A percentile compares a stretch with the other conserved stretches of the same genome.
Evolutionary conservation across 2,888 invertebrate genomes (phyloP).

Genomic region (Dimorphilus gyrociliatus): DNA sequence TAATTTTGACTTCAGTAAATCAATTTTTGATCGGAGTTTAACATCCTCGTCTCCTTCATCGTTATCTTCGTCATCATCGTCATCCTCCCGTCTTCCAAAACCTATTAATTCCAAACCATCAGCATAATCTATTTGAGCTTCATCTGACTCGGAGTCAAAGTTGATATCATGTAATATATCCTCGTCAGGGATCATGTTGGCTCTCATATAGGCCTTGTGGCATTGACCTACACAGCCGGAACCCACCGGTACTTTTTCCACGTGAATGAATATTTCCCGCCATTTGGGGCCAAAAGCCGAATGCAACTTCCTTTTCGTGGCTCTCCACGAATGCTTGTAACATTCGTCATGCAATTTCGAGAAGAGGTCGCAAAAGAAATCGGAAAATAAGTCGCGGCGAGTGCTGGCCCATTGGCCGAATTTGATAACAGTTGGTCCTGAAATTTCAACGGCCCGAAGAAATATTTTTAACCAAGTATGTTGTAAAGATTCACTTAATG

Average conservation of each 20-base stretch:
- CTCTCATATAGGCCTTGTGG: conserved; percentile 18
- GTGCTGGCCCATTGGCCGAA: conserved; percentile 43
- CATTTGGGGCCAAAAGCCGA: conserved; percentile 34
- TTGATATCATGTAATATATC: conserved; percentile 8
- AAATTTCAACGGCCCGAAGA: conserved; percentile 26
- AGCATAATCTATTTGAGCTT: conserved; percentile 9
- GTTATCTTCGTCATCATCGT: conserved; percentile 2
- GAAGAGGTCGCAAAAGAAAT: conserved; percentile 37
- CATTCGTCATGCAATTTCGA: conserved; percentile 32
- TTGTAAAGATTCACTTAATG: conserved; percentile 6
- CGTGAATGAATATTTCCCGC: conserved; percentile 30
- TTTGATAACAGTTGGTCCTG: conserved; percentile 43
- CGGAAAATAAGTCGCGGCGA: conserved; percentile 39
- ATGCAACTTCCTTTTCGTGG: conserved; percentile 26
- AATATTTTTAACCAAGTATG: conserved; percentile 15
- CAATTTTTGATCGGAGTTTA: no score
- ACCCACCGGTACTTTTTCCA: conserved; percentile 39
- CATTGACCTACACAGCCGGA: conserved; percentile 43
- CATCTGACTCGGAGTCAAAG: conserved; percentile 9
- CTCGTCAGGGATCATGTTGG: conserved; percentile 11
- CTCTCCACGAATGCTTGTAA: conserved; percentile 34
- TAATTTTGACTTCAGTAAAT: no score
- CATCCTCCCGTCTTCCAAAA: background rate
- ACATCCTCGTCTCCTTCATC: background rate
- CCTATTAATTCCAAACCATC: no score